phyloP scores from a whole-genome alignment of 2,113 vertebrate genomes.

The Lophotis ruficrista region DNA sequence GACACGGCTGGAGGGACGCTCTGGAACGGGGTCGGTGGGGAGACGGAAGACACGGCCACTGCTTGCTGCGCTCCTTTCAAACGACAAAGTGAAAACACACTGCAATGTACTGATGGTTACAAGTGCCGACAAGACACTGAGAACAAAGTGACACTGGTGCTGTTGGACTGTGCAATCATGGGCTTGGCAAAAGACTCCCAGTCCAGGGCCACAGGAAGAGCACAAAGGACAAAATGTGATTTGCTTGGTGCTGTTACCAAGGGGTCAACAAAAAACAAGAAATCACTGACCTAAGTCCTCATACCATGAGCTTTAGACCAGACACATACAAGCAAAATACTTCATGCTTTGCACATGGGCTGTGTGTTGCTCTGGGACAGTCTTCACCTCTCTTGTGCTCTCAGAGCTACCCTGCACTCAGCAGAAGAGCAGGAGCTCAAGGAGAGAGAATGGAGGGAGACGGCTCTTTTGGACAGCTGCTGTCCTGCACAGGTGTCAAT shows the following conservation, averaged over 20 bases:
- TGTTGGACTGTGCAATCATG: not conserved
- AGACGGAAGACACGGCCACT: conserved; percentile 85
- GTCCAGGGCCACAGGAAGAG: not conserved
- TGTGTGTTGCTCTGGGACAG: not conserved
- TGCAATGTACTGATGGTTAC: not conserved
- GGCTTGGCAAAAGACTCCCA: not conserved
- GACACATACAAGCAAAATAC: not conserved
- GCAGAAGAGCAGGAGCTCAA: not conserved
- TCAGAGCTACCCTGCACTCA: not conserved
- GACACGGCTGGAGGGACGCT: conserved; percentile 83
- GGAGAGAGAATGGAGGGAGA: not conserved
- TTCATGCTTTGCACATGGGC: not conserved
- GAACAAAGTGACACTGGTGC: not conserved
- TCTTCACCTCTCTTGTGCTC: not conserved
- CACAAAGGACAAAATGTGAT: not conserved
- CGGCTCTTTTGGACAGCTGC: not conserved
- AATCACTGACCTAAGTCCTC: not conserved
- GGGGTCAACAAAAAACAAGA: not conserved
- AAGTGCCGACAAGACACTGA: not conserved
- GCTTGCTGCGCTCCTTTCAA: conserved; percentile 77
- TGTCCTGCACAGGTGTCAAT: not conserved
- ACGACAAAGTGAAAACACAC: not conserved
- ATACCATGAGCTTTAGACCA: not conserved
- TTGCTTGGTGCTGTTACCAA: not conserved
- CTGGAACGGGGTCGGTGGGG: conserved; percentile 84